Evolutionary conservation across 2,888 invertebrate species (phyloP).

Genomic region (Odiellus spinosus): DNA sequence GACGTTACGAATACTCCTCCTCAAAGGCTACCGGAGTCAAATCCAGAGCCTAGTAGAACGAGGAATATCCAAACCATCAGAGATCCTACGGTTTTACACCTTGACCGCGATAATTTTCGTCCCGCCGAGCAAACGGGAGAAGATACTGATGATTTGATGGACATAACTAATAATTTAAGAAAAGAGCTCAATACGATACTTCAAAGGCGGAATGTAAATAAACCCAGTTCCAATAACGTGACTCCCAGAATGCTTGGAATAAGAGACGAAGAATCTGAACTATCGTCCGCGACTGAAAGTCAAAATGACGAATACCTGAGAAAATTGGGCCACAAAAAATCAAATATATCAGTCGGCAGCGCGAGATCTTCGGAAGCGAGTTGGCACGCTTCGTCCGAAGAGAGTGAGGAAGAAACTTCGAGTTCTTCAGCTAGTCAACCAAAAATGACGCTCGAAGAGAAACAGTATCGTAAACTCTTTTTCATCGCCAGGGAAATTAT

Average conservation of each 20-base stretch:
- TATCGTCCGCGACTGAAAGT: not conserved
- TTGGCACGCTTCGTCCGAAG: constrained; percentile 17
- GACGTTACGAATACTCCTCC: too few species aligned
- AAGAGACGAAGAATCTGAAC: constrained; percentile 5
- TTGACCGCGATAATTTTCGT: too few species aligned
- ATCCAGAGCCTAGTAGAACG: too few species aligned
- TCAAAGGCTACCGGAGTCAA: too few species aligned
- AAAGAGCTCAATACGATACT: constrained; percentile 14
- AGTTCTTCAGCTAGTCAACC: too few species aligned
- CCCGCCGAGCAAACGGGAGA: constrained; percentile 5
- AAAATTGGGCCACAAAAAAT: not conserved
- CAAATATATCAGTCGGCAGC: not conserved
- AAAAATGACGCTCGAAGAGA: constrained; percentile 1
- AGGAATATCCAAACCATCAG: too few species aligned
- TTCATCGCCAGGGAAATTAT: constrained; percentile 39
- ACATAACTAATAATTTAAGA: constrained; percentile 14
- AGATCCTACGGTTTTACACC: too few species aligned
- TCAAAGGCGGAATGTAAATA: constrained; percentile 9
- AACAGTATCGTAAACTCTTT: constrained; percentile 26
- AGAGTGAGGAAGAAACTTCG: constrained; percentile 15
- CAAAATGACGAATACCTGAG: too few species aligned
- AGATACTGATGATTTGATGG: constrained; percentile 16
- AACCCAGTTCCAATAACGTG: not conserved
- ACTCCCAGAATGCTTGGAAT: not conserved
- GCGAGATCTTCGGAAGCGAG: constrained; percentile 11